These are phyloP conservation scores for Calonectris borealis DNA, from an alignment of 2,113 vertebrate genomes.

Conservation along the genomic window DNA sequence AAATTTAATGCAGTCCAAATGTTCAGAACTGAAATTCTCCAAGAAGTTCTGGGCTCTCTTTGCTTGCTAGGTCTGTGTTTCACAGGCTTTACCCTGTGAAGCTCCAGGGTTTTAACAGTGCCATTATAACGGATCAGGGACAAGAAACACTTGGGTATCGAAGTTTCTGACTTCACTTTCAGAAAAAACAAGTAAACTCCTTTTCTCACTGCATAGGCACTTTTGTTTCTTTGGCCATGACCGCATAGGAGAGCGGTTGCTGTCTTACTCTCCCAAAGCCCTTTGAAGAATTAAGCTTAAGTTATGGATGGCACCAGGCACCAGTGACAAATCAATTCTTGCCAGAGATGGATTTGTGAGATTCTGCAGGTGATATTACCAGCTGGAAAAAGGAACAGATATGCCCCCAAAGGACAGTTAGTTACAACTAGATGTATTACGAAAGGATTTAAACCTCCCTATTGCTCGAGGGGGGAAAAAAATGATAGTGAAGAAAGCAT, in stretches of 20 bases:
- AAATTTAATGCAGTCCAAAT: background rate
- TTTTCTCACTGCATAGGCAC: background rate
- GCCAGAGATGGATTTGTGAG: slow-evolving; percentile 31
- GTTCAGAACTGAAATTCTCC: background rate
- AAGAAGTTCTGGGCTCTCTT: background rate
- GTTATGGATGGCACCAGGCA: background rate
- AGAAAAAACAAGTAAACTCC: background rate
- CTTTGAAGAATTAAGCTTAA: slow-evolving; percentile 1
- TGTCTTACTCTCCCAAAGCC: background rate
- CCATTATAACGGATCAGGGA: background rate
- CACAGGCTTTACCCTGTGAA: background rate
- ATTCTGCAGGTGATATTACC: background rate
- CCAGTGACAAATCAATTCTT: slow-evolving; percentile 15
- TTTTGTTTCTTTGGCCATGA: background rate
- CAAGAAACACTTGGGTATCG: background rate
- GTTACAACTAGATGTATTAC: slow-evolving; percentile 2
- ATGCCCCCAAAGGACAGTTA: slow-evolving; percentile 1
- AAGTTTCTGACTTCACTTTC: background rate
- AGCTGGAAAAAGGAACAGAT: background rate
- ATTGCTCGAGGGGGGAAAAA: accelerated
- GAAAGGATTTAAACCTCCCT: slow-evolving; percentile 24
- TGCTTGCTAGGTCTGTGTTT: background rate
- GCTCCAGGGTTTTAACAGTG: background rate
- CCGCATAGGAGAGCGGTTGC: background rate
- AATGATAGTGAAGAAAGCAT: background rate